Evolutionary conservation across 2,113 vertebrate genomes (phyloP), one percentile per base, ranked within the genome.

Genomic region (Dascyllus trimaculatus): DNA sequence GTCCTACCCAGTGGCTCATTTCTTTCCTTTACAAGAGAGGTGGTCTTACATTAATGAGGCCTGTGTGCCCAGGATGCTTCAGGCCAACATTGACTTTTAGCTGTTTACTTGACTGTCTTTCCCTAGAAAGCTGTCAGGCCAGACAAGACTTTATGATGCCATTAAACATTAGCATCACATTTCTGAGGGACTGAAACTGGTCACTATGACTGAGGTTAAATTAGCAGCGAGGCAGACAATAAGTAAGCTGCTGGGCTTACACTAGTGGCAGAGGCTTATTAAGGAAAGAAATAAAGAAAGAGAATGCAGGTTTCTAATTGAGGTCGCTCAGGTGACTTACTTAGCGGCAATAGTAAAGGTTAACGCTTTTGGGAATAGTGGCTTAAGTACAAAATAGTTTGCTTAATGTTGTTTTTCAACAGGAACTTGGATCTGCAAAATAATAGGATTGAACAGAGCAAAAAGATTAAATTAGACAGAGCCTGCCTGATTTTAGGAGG

Each of bases 31-130:
- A 69, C 29, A 64, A 61, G 64, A 82, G 46, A 62, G 11, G 21
- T 65, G 63, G 56, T 72, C 73, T 80, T 62, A 78, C 62, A 75
- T 73, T 81, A 81, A 79, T 82, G 73, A 88, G 70, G 48, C 56
- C 22, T 82, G 62, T 82, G 57, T 73, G 52, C 26, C 51, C 77
- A 78, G 49, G 62, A 72, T 64, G 72, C 85, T 84, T 74, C 67
- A 78, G 85, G 89, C 79, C 63, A 88, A 32, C 60, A 19, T n/a
- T 89, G 76, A 89, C 88, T 80, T 87, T 87, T 79, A 69, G 56
- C 48, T 86, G 81, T 85, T 87, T 82, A 81, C 81, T 84, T 81
- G 66, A 85, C 54, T 29, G 35, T 82, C 61, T 71, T 80, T 56
- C 65, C 64, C 52, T 46, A 32, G 58, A 76, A 73, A 88, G 64